Evolutionary conservation across 2,888 invertebrate genomes (phyloP).

Genomic region (Drosophila falleni): DNA sequence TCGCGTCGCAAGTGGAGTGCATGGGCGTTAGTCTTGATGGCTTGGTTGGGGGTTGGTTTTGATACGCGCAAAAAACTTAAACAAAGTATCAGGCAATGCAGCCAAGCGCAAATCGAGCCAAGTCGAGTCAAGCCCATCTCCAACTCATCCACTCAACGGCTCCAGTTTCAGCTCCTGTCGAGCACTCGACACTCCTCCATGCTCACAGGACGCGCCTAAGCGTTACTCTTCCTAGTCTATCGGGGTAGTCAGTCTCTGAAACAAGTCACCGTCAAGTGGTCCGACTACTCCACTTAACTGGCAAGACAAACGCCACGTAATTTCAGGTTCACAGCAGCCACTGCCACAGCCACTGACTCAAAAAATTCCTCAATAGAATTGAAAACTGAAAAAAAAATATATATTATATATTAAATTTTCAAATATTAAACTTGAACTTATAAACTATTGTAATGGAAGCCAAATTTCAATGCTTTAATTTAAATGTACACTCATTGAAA

Average conservation of each 20-base stretch:
- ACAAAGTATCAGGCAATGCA: constrained; percentile 78
- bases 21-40: constrained; percentile 74
- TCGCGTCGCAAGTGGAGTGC: constrained; percentile 53
- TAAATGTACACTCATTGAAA: too few species aligned
- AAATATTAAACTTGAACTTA: too few species aligned
- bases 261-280: constrained; percentile 63
- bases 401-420: too few species aligned
- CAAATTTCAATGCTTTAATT: too few species aligned
- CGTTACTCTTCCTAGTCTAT: constrained; percentile 42
- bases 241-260: constrained; percentile 41
- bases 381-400: neutral
- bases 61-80: constrained; percentile 67
- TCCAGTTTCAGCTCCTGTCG: constrained; percentile 32
- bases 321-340: constrained; percentile 72
- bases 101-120: constrained; percentile 72
- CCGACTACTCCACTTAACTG: constrained; percentile 64
- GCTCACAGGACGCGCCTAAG: constrained; percentile 56
- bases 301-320: constrained; percentile 65
- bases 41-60: constrained; percentile 60
- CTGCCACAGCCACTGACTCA: neutral
- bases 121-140: constrained; percentile 35
- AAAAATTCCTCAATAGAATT: constrained; percentile 1
- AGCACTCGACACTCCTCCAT: constrained; percentile 53
- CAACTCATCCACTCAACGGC: constrained; percentile 43
- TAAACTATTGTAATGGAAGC: too few species aligned